Base-by-base conservation (phyloP, 2,888 invertebrate genomes). In the Sceliomorpha sp. region DNA sequence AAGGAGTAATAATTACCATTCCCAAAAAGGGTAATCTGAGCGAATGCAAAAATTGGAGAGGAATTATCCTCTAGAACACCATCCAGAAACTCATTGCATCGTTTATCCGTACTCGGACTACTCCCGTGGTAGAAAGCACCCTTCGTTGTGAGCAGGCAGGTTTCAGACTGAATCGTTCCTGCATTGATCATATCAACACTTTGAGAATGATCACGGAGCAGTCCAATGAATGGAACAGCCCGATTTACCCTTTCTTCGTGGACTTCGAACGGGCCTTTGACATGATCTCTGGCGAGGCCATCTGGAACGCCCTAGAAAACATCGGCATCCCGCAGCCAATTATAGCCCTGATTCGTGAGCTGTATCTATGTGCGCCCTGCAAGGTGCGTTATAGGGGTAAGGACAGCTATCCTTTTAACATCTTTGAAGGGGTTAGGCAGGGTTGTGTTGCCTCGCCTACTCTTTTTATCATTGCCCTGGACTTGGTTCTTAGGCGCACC, bases 371-470 rank as follows among this genome's bases (percentile, higher is more conserved):
- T n/a, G n/a, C 55, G 0, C 13, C 55, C 7, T 7, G 8, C 12
- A 55, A 15, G n/a, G 55, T 20, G 3, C 42, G 50, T 20, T 59
- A 42, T 20, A 59, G 50, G 4, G 50, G 50, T 9, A 17, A 8
- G 1, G 29, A 48, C 27, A 59, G 42, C 29, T 27, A 40, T n/a
- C 0, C 12, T 1, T 50, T 59, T 7, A 36, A 2, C 0, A 50
- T 4, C 50, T n/a, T n/a, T n/a, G n/a, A n/a, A 26, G 31, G 29
- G 31, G 31, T 15, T n/a, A 44, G 31, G 14, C 44, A 31, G 12
- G 31, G 7, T 1, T 31, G 29, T 14, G 9, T 17, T 2, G n/a
- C 20, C 1, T 45, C 45, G n/a, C 40, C 45, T 5, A 3, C 7
- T 8, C 31, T 32, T 4, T 45, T 44, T 15, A 31, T 31, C 3